Base-by-base conservation (phyloP, 2,797 vertebrate species). In the Gymnothorax reevesii region DNA sequence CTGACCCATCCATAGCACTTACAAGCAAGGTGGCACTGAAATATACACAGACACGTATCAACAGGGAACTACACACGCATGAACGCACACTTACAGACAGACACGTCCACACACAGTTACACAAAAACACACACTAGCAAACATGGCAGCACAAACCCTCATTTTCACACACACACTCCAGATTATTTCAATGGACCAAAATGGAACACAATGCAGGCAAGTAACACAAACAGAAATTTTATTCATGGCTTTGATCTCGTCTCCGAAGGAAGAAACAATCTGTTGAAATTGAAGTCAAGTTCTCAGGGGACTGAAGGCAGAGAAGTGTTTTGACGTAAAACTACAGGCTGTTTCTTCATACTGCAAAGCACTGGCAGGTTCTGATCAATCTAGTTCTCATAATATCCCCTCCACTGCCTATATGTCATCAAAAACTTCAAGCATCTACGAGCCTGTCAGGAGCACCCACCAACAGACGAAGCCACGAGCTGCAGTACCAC, bases 241-340 rank as follows among this genome's bases (percentile, higher is more conserved):
- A 79, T 54, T 22, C 49, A 9, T 9, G 9, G 42, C 15, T 79
- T 79, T 79, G 15, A 79, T 79, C 75, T 54, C 75, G 52, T 9
- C 49, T 55, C 17, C 22, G 75, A 54, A 86, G 86, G 33, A 90
- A 86, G 89, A 86, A 89, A 86, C 17, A 25, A 15, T 85, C 42
- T 1, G 73, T 86, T 73, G 83, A 87, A 86, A 64, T 5, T 62
- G 80, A 85, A 91, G 91, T 88, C 90, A 88, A 87, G 57, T 88
- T 90, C 86, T 91, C 88, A 87, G 88, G 90, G 90, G 90, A 91
- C 92, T 90, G 91, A 89, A 91, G 33, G 90, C 91, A 91, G 89
- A 87, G 88, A 92, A 90, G 89, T 91, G 92, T 92, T 89, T 83
- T 90, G 91, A 91, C 90, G 91, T 91, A 89, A 91, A 88, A 92